Evolutionary conservation across 2,113 vertebrate genomes (phyloP).

Genomic region (Tetrao urogallus): DNA sequence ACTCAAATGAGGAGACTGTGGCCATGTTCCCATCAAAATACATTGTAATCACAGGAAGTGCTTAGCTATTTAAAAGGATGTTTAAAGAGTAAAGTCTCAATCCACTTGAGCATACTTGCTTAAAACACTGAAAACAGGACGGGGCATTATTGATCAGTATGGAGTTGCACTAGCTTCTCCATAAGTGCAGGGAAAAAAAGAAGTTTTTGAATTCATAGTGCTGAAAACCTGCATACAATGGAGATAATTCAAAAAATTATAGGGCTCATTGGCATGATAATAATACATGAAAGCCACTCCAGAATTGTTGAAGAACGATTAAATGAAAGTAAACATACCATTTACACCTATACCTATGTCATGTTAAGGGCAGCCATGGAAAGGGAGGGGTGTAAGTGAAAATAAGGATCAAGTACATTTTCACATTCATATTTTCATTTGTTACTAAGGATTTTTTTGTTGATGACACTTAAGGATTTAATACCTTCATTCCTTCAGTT

Average conservation of each 20-base stretch:
- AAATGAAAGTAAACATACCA: background rate
- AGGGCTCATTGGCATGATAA: background rate
- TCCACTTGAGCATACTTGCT: background rate
- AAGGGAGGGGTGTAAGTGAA: background rate
- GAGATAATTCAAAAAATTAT: background rate
- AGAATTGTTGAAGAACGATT: background rate
- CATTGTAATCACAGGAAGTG: background rate
- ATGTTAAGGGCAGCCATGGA: background rate
- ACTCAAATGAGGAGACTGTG: background rate
- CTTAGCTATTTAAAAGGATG: background rate
- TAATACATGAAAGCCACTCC: background rate
- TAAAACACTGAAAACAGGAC: background rate
- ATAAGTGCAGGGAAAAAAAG: background rate
- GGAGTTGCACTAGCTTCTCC: background rate
- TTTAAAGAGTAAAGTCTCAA: background rate
- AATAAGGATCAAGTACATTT: background rate
- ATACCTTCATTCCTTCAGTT: background rate
- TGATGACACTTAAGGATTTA: background rate
- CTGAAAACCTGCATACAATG: background rate
- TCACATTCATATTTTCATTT: background rate
- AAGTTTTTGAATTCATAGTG: background rate
- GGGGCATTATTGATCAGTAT: background rate
- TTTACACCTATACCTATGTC: background rate
- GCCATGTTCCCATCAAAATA: background rate
- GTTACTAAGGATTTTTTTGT: background rate